These are phyloP conservation scores for Melospiza georgiana DNA, from an alignment of 2,113 vertebrate genomes.

Conservation along the genomic window DNA sequence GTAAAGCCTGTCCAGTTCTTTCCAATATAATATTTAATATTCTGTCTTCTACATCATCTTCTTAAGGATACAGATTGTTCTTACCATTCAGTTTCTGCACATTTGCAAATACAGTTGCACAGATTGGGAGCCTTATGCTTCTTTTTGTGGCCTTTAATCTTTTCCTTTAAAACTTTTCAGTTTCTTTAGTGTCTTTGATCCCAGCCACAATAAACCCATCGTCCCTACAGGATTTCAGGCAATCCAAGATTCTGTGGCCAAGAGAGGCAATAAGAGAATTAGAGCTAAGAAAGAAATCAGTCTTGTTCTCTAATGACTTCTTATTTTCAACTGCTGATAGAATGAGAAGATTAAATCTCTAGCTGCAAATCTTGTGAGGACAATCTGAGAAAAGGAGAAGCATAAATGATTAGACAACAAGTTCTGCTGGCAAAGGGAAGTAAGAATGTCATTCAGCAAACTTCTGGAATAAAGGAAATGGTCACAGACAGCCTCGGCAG, in stretches of 20 bases:
- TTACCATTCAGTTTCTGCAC: conserved; percentile 40
- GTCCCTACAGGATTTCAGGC: conserved; percentile 13
- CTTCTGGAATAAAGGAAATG: neutral
- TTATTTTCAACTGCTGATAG: conserved; percentile 14
- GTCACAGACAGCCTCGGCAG: neutral
- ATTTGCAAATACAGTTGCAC: conserved; percentile 50
- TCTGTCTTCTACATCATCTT: conserved; percentile 23
- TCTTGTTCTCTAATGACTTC: conserved; percentile 53
- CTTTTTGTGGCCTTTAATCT: conserved; percentile 43
- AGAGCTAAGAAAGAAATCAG: conserved; percentile 36
- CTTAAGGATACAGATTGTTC: conserved; percentile 67
- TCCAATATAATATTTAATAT: conserved; percentile 53
- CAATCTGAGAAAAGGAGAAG: neutral
- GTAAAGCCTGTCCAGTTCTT: conserved; percentile 27
- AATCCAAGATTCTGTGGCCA: conserved; percentile 35
- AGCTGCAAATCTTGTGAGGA: conserved; percentile 27
- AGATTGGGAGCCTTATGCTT: conserved; percentile 55
- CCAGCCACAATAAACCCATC: conserved; percentile 27
- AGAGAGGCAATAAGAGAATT: conserved; percentile 42
- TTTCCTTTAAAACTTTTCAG: conserved; percentile 1
- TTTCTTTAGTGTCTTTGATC: conserved; percentile 14
- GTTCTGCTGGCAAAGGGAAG: neutral
- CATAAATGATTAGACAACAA: neutral
- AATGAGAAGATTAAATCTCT: conserved; percentile 1
- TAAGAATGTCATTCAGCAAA: neutral